Evolutionary conservation across 2,888 invertebrate genomes (phyloP).

Genomic region (Nesidiocoris tenuis): DNA sequence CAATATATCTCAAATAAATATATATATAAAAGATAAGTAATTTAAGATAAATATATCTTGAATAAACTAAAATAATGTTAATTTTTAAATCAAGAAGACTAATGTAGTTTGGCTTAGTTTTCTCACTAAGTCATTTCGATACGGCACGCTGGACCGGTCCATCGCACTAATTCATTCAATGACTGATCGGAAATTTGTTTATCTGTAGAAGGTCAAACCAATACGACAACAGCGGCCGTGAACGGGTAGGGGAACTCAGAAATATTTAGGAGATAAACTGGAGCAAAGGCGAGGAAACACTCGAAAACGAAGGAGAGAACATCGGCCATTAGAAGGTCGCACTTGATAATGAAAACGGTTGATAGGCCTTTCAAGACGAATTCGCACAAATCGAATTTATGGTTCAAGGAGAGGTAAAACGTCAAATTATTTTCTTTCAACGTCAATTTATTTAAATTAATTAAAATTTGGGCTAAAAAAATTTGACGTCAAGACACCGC

Average conservation of each 20-base stretch:
- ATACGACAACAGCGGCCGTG: neutral
- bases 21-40: no score
- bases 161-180: no score
- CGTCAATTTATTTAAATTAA: neutral
- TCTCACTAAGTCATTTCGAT: no score
- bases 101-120: no score
- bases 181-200: neutral
- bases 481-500: neutral
- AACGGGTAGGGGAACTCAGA: neutral
- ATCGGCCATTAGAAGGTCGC: neutral
- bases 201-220: conserved; percentile 35
- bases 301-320: neutral
- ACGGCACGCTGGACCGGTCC: no score
- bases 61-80: no score
- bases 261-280: conserved; percentile 17
- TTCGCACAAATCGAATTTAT: neutral
- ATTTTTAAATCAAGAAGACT: no score
- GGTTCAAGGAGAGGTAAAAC: neutral
- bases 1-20: no score
- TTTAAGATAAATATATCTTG: no score
- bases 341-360: neutral
- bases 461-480: neutral
- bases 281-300: neutral
- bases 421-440: neutral
- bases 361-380: neutral